Evolutionary conservation across 2,113 vertebrate genomes (phyloP).

Genomic region (Charadrius vociferus): DNA sequence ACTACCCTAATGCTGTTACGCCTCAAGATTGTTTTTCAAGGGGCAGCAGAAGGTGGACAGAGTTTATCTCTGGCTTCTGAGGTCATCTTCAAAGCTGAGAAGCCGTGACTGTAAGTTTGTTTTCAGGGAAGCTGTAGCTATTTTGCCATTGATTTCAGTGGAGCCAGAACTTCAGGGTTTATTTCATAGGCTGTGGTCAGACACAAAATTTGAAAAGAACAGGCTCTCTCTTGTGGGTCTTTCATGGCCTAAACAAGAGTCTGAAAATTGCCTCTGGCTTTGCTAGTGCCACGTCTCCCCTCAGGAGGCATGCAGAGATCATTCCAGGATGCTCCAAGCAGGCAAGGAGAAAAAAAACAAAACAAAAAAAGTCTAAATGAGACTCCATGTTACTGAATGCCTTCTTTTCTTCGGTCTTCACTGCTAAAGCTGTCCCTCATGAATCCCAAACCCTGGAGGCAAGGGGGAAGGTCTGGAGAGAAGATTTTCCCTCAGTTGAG

Average conservation of each 20-base stretch:
- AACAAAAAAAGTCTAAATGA: constrained; percentile 37
- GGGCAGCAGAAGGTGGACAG: neutral
- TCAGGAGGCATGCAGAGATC: neutral
- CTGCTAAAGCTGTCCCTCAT: no score
- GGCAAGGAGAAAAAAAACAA: neutral
- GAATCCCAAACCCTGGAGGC: no score
- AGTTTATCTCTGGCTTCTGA: neutral
- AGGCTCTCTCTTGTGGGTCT: neutral
- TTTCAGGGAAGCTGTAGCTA: neutral
- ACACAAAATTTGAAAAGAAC: neutral
- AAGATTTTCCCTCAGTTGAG: no score
- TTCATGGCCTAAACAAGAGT: neutral
- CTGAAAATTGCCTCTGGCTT: constrained; percentile 10
- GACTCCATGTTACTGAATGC: constrained; percentile 3
- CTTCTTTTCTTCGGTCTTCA: no score
- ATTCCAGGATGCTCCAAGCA: constrained; percentile 2
- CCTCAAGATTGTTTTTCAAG: constrained; percentile 3
- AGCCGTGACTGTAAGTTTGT: neutral
- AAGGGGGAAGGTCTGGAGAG: no score
- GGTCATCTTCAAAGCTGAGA: neutral
- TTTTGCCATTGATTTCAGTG: neutral
- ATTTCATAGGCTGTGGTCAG: neutral
- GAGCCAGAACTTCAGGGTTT: neutral
- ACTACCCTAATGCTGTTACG: neutral
- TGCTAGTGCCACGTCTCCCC: neutral